Evolutionary conservation across 2,888 invertebrate species (phyloP).

Genomic region (Leucophenga montana): DNA sequence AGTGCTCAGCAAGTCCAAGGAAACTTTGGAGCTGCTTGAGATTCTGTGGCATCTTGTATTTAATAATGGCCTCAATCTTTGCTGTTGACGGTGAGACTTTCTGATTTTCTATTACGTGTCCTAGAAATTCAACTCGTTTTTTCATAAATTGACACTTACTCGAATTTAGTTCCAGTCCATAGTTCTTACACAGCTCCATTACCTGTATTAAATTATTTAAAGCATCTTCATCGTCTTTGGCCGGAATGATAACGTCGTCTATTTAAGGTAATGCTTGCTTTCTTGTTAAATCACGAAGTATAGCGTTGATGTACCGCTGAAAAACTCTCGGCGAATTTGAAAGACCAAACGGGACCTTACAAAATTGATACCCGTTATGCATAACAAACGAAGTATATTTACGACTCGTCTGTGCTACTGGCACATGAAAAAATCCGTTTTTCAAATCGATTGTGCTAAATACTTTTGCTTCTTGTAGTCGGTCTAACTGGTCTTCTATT

Average conservation of each 20-base stretch:
- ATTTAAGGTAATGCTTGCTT: constrained; percentile 39
- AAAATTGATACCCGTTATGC: constrained; percentile 57
- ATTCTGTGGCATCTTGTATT: constrained; percentile 10
- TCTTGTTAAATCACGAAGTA: constrained; percentile 39
- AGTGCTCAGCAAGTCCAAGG: constrained; percentile 18
- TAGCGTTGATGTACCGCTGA: constrained; percentile 52
- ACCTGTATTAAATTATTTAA: constrained; percentile 34
- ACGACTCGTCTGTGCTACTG: constrained; percentile 21
- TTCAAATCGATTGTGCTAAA: constrained; percentile 45
- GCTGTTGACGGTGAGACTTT: neutral
- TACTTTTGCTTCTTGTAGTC: constrained; percentile 38
- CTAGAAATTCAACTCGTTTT: constrained; percentile 32
- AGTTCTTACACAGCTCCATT: constrained; percentile 28
- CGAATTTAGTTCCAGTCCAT: constrained; percentile 40
- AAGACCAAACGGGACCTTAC: constrained; percentile 68
- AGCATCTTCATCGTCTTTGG: constrained; percentile 32
- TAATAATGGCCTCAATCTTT: constrained; percentile 18
- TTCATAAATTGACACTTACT: constrained; percentile 24
- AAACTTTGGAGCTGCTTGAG: constrained; percentile 14
- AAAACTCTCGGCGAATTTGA: constrained; percentile 57
- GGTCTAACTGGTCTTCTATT: constrained; percentile 45
- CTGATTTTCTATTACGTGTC: neutral
- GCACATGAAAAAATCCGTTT: constrained; percentile 47
- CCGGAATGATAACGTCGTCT: constrained; percentile 44
- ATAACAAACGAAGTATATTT: constrained; percentile 61